Percentiles rank a stretch among this genome's conserved stretches.
These are phyloP conservation scores for Halcyon badia DNA, from an alignment of 2,797 vertebrate species.

Conservation along the genomic window DNA sequence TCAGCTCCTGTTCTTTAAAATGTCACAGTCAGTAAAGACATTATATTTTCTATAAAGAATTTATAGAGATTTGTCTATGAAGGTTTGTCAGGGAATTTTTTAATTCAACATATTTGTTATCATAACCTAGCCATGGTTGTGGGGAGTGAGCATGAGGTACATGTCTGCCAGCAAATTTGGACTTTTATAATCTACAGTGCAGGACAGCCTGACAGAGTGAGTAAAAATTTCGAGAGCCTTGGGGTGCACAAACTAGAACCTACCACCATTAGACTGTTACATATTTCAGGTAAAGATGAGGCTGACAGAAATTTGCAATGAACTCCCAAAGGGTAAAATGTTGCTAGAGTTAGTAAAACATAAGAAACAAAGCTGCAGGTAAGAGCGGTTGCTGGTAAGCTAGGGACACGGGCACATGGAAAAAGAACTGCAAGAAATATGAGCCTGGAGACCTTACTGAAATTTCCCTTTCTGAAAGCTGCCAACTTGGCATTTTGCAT, in stretches of 20 bases:
- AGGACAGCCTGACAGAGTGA: not conserved
- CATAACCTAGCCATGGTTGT: not conserved
- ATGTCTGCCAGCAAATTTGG: not conserved
- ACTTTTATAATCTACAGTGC: not conserved
- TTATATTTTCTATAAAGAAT: not conserved
- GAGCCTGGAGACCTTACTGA: constrained; percentile 49
- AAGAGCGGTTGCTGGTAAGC: constrained; percentile 17
- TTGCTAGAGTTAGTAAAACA: not conserved
- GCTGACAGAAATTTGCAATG: not conserved
- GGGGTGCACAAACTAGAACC: not conserved
- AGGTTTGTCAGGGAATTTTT: not conserved
- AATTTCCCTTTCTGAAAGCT: constrained; percentile 50
- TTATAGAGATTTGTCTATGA: too few species aligned
- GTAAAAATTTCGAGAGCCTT: not conserved
- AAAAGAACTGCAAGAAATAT: constrained; percentile 58
- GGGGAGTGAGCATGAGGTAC: not conserved
- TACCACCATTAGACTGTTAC: not conserved
- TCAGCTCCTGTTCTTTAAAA: not conserved
- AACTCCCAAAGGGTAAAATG: not conserved
- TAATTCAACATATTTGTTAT: not conserved
- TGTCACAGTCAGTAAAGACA: not conserved
- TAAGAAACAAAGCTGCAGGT: constrained; percentile 40
- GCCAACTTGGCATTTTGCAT: constrained; percentile 61
- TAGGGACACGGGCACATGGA: not conserved
- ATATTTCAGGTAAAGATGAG: not conserved